Evolutionary conservation across 2,888 invertebrate genomes (phyloP).

Genomic region (Ennomos erosarius): DNA sequence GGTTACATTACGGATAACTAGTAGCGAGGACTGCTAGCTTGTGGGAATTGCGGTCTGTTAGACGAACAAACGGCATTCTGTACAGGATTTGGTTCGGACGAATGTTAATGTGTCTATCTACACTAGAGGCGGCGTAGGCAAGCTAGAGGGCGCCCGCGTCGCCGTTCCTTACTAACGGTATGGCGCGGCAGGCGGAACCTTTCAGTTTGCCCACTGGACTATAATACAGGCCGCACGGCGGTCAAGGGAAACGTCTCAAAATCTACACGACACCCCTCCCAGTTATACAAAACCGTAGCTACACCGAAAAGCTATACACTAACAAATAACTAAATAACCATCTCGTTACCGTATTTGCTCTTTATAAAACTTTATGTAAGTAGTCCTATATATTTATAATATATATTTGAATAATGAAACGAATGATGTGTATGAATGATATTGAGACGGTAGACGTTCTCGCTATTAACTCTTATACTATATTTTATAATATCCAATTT

Average conservation of each 20-base stretch:
- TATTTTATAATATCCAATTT: conserved; percentile 36
- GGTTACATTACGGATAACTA: conserved; percentile 49
- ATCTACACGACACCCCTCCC: conserved; percentile 47
- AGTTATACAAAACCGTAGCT: conserved; percentile 66
- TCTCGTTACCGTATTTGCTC: conserved; percentile 51
- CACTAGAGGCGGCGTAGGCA: conserved; percentile 23
- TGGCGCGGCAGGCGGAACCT: conserved; percentile 23
- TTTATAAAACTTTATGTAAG: conserved; percentile 57
- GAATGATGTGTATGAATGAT: conserved; percentile 79
- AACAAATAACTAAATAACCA: conserved; percentile 72
- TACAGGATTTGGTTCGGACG: conserved; percentile 41
- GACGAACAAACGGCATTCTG: conserved; percentile 29
- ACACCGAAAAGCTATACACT: conserved; percentile 74
- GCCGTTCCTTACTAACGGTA: conserved; percentile 4
- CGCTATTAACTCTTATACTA: conserved; percentile 39
- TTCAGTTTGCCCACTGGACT: conserved; percentile 26
- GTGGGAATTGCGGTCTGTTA: conserved; percentile 12
- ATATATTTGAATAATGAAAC: conserved; percentile 66
- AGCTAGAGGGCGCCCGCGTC: conserved; percentile 23
- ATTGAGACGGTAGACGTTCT: conserved; percentile 55
- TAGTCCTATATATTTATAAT: conserved; percentile 50
- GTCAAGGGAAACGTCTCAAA: conserved; percentile 29
- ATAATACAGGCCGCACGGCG: conserved; percentile 48
- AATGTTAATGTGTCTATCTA: conserved; percentile 44
- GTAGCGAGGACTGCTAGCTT: conserved; percentile 10